These are phyloP conservation scores for Xenus cinereus DNA, from an alignment of 2,113 vertebrate genomes.

Conservation along the genomic window DNA sequence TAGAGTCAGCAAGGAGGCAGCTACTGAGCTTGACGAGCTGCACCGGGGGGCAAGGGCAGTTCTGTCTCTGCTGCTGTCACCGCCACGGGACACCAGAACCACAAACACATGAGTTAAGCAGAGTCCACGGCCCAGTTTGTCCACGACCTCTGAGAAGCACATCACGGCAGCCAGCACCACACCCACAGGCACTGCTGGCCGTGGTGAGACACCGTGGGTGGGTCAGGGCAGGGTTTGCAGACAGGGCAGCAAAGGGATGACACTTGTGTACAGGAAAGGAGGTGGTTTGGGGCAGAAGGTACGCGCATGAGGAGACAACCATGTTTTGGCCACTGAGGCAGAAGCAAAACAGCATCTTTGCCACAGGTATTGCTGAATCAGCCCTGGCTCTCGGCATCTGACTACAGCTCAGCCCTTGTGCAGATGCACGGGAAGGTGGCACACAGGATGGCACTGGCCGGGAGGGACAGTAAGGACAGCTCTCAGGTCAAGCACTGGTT, in stretches of 20 bases:
- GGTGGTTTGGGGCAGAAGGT: neutral
- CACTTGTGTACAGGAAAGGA: neutral
- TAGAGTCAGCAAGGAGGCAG: neutral
- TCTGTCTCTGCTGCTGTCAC: neutral
- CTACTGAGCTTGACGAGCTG: neutral
- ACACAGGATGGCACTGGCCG: neutral
- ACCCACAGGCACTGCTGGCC: neutral
- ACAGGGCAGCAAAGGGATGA: neutral
- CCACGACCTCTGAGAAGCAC: neutral
- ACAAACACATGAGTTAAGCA: neutral
- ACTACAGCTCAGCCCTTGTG: neutral
- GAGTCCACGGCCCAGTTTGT: neutral
- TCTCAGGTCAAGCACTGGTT: neutral
- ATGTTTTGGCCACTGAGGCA: neutral
- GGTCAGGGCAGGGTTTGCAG: neutral
- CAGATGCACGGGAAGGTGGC: neutral
- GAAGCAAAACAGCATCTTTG: neutral
- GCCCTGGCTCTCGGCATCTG: neutral
- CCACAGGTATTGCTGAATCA: neutral
- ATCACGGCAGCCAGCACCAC: neutral
- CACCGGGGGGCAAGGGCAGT: neutral
- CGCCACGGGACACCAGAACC: neutral
- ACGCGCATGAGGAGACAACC: neutral
- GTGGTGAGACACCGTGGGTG: fast-evolving
- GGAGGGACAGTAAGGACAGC: neutral